Conservation (phyloP, 2,888 invertebrate species). For the Rhaphigaster nebulosa region DNA sequence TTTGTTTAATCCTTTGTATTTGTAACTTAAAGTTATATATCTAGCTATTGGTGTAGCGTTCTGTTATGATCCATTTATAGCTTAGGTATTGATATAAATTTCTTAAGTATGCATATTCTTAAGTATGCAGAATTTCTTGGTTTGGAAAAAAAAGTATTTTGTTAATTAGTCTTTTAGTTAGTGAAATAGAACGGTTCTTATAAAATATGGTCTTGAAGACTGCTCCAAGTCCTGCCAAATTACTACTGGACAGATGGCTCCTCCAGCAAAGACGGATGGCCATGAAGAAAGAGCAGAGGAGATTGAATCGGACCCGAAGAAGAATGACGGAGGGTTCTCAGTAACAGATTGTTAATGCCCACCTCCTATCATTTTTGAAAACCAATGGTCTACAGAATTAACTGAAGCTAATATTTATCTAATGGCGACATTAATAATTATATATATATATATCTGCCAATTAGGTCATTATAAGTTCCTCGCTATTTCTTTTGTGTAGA, state of each 20-base stretch:
- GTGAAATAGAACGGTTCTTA: neutral
- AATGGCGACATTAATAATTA: neutral
- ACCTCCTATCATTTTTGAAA: neutral
- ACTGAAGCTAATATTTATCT: neutral
- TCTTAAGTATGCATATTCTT: no score
- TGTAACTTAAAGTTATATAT: no score
- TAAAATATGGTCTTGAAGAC: neutral
- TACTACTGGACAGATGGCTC: neutral
- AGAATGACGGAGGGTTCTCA: constrained; percentile 22
- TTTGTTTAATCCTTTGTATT: no score
- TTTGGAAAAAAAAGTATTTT: no score
- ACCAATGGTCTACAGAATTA: neutral
- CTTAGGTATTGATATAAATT: no score
- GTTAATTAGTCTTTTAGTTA: neutral
- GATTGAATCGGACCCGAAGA: constrained; percentile 40
- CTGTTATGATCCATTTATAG: no score
- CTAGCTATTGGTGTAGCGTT: no score
- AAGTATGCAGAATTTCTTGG: no score
- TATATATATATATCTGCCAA: neutral
- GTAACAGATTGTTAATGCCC: constrained; percentile 5
- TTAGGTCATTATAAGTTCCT: no score
- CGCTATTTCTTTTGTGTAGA: no score
- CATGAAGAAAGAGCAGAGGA: constrained; percentile 1
- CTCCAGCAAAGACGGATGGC: constrained; percentile 18
- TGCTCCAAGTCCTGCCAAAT: neutral